Percentiles rank a stretch among this genome's conserved stretches.
Conservation (phyloP, 2,888 invertebrate species). For the Ormia ochracea region DNA sequence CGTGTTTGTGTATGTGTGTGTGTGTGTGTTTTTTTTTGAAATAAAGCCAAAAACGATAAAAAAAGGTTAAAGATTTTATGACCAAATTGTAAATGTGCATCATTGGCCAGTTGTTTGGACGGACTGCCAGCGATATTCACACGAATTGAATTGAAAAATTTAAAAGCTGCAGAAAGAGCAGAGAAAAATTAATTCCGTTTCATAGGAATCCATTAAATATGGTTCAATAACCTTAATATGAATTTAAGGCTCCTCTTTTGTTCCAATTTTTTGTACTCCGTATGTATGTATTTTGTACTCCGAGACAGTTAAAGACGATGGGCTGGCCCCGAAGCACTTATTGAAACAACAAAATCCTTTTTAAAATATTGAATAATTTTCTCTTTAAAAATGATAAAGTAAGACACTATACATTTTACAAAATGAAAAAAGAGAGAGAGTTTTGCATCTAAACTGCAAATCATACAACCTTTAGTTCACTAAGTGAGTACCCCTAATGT, state of each 20-base stretch:
- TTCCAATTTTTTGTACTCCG: slow-evolving; percentile 57
- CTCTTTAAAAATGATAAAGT: too few relatives aligned
- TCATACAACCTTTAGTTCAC: too few relatives aligned
- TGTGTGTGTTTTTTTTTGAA: too few relatives aligned
- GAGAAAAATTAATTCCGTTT: neutral
- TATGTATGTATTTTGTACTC: slow-evolving; percentile 32
- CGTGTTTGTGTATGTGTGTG: too few relatives aligned
- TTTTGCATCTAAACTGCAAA: too few relatives aligned
- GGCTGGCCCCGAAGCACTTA: too few relatives aligned
- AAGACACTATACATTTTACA: too few relatives aligned
- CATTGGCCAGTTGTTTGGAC: slow-evolving; percentile 37
- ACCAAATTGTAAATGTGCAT: slow-evolving; percentile 42
- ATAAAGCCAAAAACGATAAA: slow-evolving; percentile 68
- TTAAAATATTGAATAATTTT: too few relatives aligned
- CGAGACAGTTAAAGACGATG: too few relatives aligned
- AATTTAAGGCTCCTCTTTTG: slow-evolving; percentile 63
- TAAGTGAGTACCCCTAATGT: too few relatives aligned
- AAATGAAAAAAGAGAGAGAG: too few relatives aligned
- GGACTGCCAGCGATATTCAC: slow-evolving; percentile 66
- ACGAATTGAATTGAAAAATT: slow-evolving; percentile 63
- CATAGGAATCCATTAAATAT: slow-evolving; percentile 61
- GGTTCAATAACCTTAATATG: slow-evolving; percentile 62
- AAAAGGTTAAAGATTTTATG: slow-evolving; percentile 64
- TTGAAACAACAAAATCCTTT: too few relatives aligned
- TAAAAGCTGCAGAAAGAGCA: neutral